phyloP scores from a whole-genome alignment of 2,888 invertebrate genomes.

The Nemotelus nigrinus region DNA sequence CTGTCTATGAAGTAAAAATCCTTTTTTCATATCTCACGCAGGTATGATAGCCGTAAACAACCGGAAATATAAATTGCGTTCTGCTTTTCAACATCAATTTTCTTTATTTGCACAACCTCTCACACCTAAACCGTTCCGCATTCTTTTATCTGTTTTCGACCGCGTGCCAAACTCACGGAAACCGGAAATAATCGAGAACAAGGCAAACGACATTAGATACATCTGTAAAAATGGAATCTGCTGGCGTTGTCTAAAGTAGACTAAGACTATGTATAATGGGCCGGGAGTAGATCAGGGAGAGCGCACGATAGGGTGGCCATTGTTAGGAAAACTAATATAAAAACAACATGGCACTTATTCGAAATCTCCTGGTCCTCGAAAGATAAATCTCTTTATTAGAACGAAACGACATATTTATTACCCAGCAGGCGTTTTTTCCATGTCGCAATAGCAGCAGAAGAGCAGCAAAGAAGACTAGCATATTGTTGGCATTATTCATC shows the following conservation, averaged over 20 bases:
- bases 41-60: constrained; percentile 6
- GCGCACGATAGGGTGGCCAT: constrained; percentile 33
- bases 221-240: constrained; percentile 18
- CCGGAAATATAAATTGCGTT: neutral
- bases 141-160: neutral
- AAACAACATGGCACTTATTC: constrained; percentile 44
- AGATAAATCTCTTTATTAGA: constrained; percentile 52
- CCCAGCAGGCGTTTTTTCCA: constrained; percentile 54
- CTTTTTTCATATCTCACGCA: neutral
- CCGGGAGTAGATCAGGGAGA: neutral
- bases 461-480: constrained; percentile 10
- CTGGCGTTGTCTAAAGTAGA: neutral
- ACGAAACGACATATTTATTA: constrained; percentile 57
- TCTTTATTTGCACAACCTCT: constrained; percentile 24
- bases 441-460: constrained; percentile 11
- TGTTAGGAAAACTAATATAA: constrained; percentile 44
- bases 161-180: constrained; percentile 35
- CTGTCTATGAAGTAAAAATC: neutral
- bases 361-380: constrained; percentile 48
- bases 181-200: constrained; percentile 41
- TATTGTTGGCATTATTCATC: constrained; percentile 47
- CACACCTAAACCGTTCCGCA: constrained; percentile 28
- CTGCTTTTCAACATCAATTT: constrained; percentile 36
- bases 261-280: neutral
- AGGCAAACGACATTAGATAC: constrained; percentile 41